Evolutionary conservation across 2,113 vertebrate species (phyloP), one percentile per base, ranked within the genome.

Genomic region (Mola mola): DNA sequence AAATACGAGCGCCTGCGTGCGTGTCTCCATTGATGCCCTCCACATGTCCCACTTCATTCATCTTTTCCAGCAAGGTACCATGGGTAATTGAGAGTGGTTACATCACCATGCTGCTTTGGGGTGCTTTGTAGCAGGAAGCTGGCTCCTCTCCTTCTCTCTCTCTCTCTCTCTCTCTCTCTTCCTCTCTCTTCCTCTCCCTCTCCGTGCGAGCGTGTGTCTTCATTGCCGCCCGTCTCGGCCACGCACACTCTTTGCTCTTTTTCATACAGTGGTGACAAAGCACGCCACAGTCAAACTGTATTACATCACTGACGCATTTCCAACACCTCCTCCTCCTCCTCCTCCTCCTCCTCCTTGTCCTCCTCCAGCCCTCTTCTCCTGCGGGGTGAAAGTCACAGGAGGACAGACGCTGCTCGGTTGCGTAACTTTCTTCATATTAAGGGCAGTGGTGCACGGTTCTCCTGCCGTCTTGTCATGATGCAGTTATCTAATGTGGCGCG

Each of bases 41-140:
- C 26, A 37, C 47, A 8, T 52, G 52, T 78, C 66, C 24, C 24
- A 66, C 66, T 84, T 81, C 86, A 88, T 88, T 88, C 86, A 88
- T 85, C 79, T 84, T 86, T n/a, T 83, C 56, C 57, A 29, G 86
- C 86, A 81, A 84, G 52, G 86, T 79, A 83, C 43, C 31, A 61
- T 88, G 86, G 86, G 82, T 78, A 86, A 77, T 4, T 19, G 42
- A 51, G 47, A 71, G 71, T 42, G 33, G 53, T 86, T 73, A 79
- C 77, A 78, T 88, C 83, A 88, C 63, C 64, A 37, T 29, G 48
- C 70, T 47, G 46, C 38, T 57, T 68, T 49, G 64, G 51, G 58
- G 63, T 75, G 59, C 75, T 58, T 64, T 66, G 61, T 60, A 67
- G 78, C 57, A 44, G 37, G 66, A 46, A 66, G 74, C 62, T 21